Evolutionary conservation across 1,140 invertebrate species (phyloP).

Genomic region (Conopomorpha cramerella): DNA sequence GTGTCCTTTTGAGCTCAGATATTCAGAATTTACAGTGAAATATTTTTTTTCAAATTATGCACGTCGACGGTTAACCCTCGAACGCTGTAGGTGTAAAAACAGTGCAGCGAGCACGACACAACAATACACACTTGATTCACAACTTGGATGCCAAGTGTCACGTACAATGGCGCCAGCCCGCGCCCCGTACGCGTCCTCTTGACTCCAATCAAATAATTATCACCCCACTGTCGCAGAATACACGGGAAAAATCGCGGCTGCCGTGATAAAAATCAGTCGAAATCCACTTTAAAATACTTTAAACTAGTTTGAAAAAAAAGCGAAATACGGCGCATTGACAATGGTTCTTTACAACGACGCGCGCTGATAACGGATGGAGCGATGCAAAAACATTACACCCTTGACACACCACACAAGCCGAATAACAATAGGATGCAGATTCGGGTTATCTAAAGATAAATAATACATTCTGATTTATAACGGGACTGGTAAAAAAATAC

Average conservation of each 20-base stretch:
- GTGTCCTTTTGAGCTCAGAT: no score
- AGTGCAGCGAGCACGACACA: conserved; percentile 18
- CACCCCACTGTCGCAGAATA: conserved; percentile 43
- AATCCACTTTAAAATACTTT: no score
- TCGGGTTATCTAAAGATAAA: conserved; percentile 55
- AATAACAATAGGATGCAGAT: conserved; percentile 60
- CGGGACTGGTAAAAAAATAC: conserved; percentile 55
- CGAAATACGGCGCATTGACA: no score
- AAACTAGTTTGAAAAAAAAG: no score
- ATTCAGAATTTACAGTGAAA: no score
- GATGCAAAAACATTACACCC: conserved; percentile 51
- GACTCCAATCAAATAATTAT: conserved; percentile 59
- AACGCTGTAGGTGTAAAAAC: conserved; percentile 43
- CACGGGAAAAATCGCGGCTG: no score
- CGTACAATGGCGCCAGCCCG: conserved; percentile 30
- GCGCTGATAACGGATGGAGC: conserved; percentile 17
- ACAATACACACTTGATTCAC: conserved; percentile 31
- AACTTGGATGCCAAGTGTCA: conserved; percentile 14
- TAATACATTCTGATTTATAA: conserved; percentile 62
- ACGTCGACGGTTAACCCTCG: conserved; percentile 39
- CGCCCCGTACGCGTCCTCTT: conserved; percentile 50
- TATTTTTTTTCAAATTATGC: conserved; percentile 9
- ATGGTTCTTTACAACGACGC: no score
- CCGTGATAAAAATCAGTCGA: no score
- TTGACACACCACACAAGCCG: conserved; percentile 52